These are phyloP conservation scores for Andrena fulva DNA, from an alignment of 2,888 invertebrate genomes.

Conservation along the genomic window DNA sequence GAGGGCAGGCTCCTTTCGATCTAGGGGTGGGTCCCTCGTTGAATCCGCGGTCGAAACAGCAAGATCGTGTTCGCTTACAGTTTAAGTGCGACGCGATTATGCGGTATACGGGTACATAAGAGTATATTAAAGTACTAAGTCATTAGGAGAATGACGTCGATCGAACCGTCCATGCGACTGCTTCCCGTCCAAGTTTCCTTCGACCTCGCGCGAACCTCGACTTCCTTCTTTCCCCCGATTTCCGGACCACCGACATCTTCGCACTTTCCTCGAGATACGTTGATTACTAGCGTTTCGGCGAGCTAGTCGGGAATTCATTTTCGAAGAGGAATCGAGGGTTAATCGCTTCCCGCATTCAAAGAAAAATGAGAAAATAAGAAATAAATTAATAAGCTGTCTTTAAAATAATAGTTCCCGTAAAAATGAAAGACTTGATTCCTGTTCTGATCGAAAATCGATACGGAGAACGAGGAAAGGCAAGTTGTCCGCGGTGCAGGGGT, in stretches of 20 bases:
- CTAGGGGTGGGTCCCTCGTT: slow-evolving; percentile 9
- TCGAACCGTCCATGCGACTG: slow-evolving; percentile 57
- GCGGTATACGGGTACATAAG: slow-evolving; percentile 24
- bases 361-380: no score
- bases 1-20: slow-evolving; percentile 2
- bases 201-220: slow-evolving; percentile 58
- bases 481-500: slow-evolving; percentile 64
- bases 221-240: slow-evolving; percentile 13
- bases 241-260: background rate
- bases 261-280: background rate
- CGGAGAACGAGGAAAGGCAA: slow-evolving; percentile 11
- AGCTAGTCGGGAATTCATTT: background rate
- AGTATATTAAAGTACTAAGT: slow-evolving; percentile 8
- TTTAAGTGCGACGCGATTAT: slow-evolving; percentile 35
- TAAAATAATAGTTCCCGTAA: no score
- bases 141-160: slow-evolving; percentile 33
- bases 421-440: background rate
- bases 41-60: slow-evolving; percentile 48
- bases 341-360: no score
- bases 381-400: no score
- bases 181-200: slow-evolving; percentile 54
- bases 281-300: background rate
- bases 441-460: background rate
- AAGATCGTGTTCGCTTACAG: slow-evolving; percentile 30
- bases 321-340: background rate